Conservation (phyloP, 2,797 vertebrate species). For the Anguilla anguilla region DNA sequence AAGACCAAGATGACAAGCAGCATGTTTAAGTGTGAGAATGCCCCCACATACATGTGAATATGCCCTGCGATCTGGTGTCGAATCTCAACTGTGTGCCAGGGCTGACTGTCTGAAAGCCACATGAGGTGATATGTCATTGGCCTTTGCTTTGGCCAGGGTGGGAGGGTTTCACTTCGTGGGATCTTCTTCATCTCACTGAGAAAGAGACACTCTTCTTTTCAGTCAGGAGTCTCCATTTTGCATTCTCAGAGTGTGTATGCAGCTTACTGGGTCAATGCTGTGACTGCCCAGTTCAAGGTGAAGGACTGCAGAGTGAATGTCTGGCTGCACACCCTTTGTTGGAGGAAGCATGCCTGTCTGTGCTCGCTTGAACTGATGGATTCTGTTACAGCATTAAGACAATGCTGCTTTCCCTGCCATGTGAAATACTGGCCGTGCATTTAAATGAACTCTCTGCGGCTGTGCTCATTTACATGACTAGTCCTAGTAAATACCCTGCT, state of each 20-base stretch:
- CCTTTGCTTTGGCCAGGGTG: neutral
- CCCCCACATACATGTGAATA: neutral
- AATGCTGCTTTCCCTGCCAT: too few species aligned
- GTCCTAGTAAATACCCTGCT: too few species aligned
- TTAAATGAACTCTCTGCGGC: too few species aligned
- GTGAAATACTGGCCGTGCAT: too few species aligned
- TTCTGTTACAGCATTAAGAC: neutral
- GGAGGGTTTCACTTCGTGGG: neutral
- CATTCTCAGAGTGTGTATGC: neutral
- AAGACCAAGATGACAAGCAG: neutral
- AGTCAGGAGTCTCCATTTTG: neutral
- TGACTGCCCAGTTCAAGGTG: neutral
- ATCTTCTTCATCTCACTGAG: neutral
- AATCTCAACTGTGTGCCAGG: neutral
- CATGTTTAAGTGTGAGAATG: neutral
- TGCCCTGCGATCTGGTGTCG: neutral
- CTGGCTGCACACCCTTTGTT: neutral
- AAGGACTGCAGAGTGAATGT: neutral
- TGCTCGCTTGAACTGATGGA: slow-evolving; percentile 10
- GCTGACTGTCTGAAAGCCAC: neutral
- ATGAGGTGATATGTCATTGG: neutral
- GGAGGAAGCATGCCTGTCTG: neutral
- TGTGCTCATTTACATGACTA: too few species aligned
- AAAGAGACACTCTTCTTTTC: neutral
- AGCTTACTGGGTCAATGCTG: too few species aligned